Evolutionary conservation across 2,797 vertebrate species (phyloP).

Genomic region (Chromis chromis): DNA sequence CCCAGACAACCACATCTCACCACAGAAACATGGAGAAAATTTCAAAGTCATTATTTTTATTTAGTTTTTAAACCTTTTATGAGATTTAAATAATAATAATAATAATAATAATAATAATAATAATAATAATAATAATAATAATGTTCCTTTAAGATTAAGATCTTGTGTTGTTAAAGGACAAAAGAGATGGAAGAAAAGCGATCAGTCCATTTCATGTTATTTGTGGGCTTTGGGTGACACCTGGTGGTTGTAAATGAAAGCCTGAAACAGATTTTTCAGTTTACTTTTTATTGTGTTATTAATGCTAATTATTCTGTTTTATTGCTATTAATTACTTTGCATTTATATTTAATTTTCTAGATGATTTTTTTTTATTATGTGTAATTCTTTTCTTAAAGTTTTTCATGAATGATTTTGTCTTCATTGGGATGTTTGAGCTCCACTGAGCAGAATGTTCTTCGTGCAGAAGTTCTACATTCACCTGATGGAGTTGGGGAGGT

Average conservation of each 20-base stretch:
- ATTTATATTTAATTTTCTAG: not conserved
- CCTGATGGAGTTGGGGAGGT: not conserved
- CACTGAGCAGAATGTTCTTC: no score
- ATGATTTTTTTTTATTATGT: not conserved
- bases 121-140: not conserved
- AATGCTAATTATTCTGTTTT: not conserved
- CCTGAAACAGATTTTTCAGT: not conserved
- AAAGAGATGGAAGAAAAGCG: conserved; percentile 6
- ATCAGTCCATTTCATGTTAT: conserved; percentile 37
- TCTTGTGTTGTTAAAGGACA: conserved; percentile 1
- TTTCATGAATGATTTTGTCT: no score
- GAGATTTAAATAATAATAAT: no score
- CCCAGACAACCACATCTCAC: conserved; percentile 43
- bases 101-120: not conserved
- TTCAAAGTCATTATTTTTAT: not conserved
- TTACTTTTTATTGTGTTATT: not conserved
- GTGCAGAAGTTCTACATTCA: not conserved
- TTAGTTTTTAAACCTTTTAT: no score
- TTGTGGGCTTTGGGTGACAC: conserved; percentile 67
- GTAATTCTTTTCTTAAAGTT: no score
- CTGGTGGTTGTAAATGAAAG: conserved; percentile 53
- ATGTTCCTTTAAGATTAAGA: not conserved
- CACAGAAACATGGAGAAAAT: not conserved
- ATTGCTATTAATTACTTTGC: not conserved
- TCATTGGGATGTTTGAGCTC: no score